These are phyloP conservation scores for Eupsilia transversa DNA, from an alignment of 2,888 invertebrate genomes.

Conservation along the genomic window DNA sequence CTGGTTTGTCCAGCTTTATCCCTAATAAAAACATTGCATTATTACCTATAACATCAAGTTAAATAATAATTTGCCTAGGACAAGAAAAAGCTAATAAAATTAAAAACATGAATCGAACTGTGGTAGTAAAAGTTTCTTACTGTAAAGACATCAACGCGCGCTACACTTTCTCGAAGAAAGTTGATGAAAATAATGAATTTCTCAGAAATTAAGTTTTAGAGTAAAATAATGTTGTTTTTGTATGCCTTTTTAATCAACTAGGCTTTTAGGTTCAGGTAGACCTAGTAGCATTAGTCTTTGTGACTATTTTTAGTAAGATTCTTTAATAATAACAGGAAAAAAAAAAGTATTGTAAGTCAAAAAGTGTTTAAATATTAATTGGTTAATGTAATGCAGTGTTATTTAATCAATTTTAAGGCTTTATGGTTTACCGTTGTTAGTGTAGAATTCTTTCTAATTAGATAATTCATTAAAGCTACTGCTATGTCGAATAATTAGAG, in stretches of 20 bases:
- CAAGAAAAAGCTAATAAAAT: neutral
- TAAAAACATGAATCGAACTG: neutral
- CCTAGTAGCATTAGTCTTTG: neutral
- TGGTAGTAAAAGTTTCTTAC: slow-evolving; percentile 58
- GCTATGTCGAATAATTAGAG: neutral
- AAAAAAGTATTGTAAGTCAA: neutral
- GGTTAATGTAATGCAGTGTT: neutral
- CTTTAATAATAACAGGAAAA: no score
- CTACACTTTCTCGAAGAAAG: slow-evolving; percentile 63
- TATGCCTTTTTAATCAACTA: neutral
- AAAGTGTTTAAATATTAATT: neutral
- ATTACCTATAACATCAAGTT: neutral
- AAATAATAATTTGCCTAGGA: no score
- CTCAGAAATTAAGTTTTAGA: neutral
- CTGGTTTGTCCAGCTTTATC: no score
- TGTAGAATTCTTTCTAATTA: slow-evolving; percentile 16
- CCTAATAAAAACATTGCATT: no score
- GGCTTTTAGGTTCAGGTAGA: neutral
- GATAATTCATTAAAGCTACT: slow-evolving; percentile 7
- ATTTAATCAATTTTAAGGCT: slow-evolving; percentile 1
- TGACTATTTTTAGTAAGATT: neutral
- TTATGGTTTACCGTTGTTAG: neutral
- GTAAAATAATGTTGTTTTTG: neutral
- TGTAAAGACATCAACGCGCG: slow-evolving; percentile 74
- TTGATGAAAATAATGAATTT: slow-evolving; percentile 3